Base-by-base conservation (phyloP, 2,888 invertebrate genomes). In the Andrena marginata region DNA sequence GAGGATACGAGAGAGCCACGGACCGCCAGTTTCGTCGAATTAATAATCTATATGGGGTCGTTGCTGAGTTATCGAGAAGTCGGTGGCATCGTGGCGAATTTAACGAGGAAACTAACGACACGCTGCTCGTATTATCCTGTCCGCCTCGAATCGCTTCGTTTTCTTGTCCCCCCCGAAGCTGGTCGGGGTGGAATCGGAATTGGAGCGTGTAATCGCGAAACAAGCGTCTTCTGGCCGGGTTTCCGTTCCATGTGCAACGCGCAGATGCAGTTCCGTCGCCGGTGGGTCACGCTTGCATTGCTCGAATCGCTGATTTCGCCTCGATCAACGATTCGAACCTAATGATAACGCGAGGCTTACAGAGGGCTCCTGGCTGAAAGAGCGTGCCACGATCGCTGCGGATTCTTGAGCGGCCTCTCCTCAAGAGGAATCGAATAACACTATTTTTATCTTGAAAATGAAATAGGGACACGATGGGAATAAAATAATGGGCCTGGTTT, bases 31-130 rank as follows among this genome's bases (percentile, higher is more conserved):
- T 75, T 51, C 67, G 68, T 26, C 60, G 68, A 60, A 26, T 74
- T 75, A 75, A 68, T 75, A 75, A 68, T 68, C 75, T 60, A 69
- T 56, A 69, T 29, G 63, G 51, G 78, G 60, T 69, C 59, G 70
- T 70, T 60, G 51, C 65, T 80, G 70, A 70, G 69, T 80, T 76
- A 70, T 71, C 76, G 76, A 71, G 49, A 70, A 76, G 70, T 76
- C 80, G 70, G 20, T 7, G 59, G 65, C 70, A 70, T 71, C 70
- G 71, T 51, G 31, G 80, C 49, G 76, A 76, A 73, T 71, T 80
- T 77, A 78, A 81, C 81, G 73, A 81, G 79, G 78, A 68, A 79
- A 74, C 81, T 79, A 81, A 78, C 69, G 69, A 69, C 56, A 78
- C 65, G 60, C 62, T 48, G 68, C 72, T 68, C 62, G 71, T 70